These are phyloP conservation scores for Macroglossus sobrinus DNA, from an alignment of 2,113 vertebrate species.

Conservation along the genomic window DNA sequence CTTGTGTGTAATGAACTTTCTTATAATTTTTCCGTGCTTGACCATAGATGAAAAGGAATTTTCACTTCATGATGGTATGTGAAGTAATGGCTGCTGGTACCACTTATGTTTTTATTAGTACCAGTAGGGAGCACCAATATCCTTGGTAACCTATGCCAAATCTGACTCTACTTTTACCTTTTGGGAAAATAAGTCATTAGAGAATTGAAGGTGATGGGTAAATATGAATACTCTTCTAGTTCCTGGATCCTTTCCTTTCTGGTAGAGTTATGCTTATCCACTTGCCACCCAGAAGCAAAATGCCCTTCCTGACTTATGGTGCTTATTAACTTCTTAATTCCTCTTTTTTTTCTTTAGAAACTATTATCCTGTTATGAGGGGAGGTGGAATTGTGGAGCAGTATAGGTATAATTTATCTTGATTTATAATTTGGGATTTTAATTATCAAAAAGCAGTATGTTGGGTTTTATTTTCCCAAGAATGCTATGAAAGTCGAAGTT, in stretches of 20 bases:
- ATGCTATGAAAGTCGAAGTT: background rate
- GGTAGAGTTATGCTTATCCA: background rate
- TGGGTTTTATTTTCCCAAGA: slow-evolving; percentile 25
- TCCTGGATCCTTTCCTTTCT: background rate
- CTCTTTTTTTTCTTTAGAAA: background rate
- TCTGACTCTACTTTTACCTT: background rate
- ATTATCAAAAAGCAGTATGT: background rate
- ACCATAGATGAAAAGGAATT: background rate
- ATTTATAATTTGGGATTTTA: slow-evolving; percentile 50
- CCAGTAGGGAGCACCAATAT: background rate
- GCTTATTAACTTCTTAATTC: background rate
- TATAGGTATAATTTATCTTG: background rate
- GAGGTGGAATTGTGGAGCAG: slow-evolving; percentile 20
- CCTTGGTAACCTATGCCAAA: background rate
- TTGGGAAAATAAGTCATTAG: background rate
- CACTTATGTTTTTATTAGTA: background rate
- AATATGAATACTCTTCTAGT: background rate
- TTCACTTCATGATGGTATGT: background rate
- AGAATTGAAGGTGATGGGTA: background rate
- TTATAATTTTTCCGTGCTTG: slow-evolving; percentile 1
- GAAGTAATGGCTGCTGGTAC: background rate
- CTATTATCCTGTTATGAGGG: background rate
- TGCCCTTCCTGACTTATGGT: background rate
- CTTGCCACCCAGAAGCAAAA: background rate
- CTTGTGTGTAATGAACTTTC: background rate